These are phyloP conservation scores for Dryobates pubescens DNA, from an alignment of 2,797 vertebrate species.

Conservation along the genomic window DNA sequence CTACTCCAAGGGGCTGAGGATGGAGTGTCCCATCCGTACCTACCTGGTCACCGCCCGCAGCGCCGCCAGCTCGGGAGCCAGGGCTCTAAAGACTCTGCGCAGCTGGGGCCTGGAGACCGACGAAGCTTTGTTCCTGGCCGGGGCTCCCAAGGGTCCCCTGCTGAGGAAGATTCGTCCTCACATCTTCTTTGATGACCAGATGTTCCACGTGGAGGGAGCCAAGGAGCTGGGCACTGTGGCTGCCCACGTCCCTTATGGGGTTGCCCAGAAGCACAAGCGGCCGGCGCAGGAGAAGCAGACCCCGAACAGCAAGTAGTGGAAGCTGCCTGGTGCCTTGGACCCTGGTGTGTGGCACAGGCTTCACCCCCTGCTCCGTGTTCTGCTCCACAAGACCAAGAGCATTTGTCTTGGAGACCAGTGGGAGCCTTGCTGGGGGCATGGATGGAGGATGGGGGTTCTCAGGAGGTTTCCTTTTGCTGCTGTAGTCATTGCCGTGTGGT, in stretches of 20 bases:
- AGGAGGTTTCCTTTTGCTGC: not conserved
- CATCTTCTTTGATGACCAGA: slow-evolving; percentile 98
- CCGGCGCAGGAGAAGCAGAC: not conserved
- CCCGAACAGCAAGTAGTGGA: not conserved
- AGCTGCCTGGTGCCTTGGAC: not conserved
- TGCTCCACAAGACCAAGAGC: not conserved
- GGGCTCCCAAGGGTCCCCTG: slow-evolving; percentile 94
- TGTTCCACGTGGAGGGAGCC: slow-evolving; percentile 96
- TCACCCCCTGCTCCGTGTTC: accelerated
- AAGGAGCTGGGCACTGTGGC: slow-evolving; percentile 92
- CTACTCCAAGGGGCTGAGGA: slow-evolving; percentile 90
- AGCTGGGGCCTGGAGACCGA: slow-evolving; percentile 97
- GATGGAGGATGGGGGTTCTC: not conserved
- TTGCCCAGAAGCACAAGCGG: slow-evolving; percentile 84
- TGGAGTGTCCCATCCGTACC: slow-evolving; percentile 95
- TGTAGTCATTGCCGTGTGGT: accelerated
- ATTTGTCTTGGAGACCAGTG: accelerated
- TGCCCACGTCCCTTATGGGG: slow-evolving; percentile 94
- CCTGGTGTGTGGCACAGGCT: accelerated
- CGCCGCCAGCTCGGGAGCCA: slow-evolving; percentile 94
- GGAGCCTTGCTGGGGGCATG: not conserved
- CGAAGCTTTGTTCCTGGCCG: slow-evolving; percentile 94
- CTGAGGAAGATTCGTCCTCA: slow-evolving; percentile 95
- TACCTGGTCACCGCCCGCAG: slow-evolving; percentile 95
- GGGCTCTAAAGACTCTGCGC: slow-evolving; percentile 94